phyloP scores from a whole-genome alignment of 2,888 invertebrate genomes.

The Orchesella flavescens region DNA sequence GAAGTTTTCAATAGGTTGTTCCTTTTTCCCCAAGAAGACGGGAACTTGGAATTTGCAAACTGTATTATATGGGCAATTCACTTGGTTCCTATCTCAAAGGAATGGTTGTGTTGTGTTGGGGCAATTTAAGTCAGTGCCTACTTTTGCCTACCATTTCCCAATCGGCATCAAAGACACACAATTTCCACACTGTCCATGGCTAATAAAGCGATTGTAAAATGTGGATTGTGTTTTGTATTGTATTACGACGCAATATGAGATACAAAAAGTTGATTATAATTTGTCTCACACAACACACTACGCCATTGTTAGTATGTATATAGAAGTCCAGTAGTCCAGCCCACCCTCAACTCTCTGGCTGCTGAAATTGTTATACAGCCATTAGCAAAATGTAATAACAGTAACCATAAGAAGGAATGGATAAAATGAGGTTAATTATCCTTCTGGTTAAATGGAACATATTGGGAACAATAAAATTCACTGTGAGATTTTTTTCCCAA shows the following conservation, averaged over 20 bases:
- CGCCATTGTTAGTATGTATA: no score
- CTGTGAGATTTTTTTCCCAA: no score
- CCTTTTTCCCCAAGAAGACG: neutral
- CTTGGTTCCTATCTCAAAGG: neutral
- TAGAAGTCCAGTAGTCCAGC: no score
- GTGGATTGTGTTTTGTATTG: no score
- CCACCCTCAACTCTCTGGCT: no score
- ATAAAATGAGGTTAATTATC: slow-evolving; percentile 58
- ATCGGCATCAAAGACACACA: neutral
- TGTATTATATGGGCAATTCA: slow-evolving; percentile 48
- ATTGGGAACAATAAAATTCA: slow-evolving; percentile 48
- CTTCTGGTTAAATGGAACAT: slow-evolving; percentile 53
- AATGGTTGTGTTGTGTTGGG: slow-evolving; percentile 10
- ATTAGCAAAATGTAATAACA: slow-evolving; percentile 49
- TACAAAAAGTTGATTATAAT: no score
- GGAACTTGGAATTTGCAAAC: neutral
- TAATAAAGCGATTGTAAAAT: no score
- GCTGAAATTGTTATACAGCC: slow-evolving; percentile 1
- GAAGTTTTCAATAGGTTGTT: neutral
- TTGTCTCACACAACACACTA: no score
- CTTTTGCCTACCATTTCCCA: no score
- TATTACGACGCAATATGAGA: no score
- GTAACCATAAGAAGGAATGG: slow-evolving; percentile 57
- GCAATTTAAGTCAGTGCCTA: slow-evolving; percentile 20
- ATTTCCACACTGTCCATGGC: neutral